Evolutionary conservation across 2,797 vertebrate genomes (phyloP).

Genomic region (Neoniphon sammara): DNA sequence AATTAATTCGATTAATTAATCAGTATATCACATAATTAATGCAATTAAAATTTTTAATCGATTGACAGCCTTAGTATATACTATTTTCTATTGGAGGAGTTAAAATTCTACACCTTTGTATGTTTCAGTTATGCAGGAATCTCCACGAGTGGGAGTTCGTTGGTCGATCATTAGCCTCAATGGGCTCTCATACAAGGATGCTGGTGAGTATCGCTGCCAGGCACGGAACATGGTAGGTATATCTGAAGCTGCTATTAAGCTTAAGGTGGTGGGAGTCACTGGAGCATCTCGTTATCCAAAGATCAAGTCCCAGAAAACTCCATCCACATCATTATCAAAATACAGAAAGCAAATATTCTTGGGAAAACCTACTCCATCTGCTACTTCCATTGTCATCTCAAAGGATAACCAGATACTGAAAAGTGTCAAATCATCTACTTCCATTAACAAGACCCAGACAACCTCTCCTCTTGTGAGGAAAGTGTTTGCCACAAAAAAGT

Average conservation of each 20-base stretch:
- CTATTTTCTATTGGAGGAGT: background rate
- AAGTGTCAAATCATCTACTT: background rate
- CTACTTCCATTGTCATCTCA: background rate
- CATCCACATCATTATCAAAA: constrained; percentile 41
- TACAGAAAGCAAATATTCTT: constrained; percentile 40
- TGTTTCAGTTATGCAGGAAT: constrained; percentile 90
- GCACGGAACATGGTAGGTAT: constrained; percentile 92
- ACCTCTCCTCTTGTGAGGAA: background rate
- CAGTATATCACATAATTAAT: too few relatives aligned
- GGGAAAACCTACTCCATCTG: constrained; percentile 3
- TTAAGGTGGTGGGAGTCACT: constrained; percentile 87
- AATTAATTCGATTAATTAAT: too few relatives aligned
- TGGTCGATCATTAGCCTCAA: constrained; percentile 94
- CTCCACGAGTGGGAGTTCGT: constrained; percentile 88
- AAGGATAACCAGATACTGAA: constrained; percentile 36
- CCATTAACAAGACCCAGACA: constrained; percentile 34
- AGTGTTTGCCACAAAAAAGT: background rate
- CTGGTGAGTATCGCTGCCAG: constrained; percentile 92
- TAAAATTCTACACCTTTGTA: background rate
- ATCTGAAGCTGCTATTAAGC: constrained; percentile 88
- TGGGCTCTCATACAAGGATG: constrained; percentile 89
- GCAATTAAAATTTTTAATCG: too few relatives aligned
- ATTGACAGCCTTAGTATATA: too few relatives aligned
- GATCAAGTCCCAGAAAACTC: constrained; percentile 50
- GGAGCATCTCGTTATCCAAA: constrained; percentile 55